Percentiles rank a stretch among this genome's conserved stretches.
These are phyloP conservation scores for Mystacides longicornis DNA, from an alignment of 2,888 invertebrate genomes.

Conservation along the genomic window DNA sequence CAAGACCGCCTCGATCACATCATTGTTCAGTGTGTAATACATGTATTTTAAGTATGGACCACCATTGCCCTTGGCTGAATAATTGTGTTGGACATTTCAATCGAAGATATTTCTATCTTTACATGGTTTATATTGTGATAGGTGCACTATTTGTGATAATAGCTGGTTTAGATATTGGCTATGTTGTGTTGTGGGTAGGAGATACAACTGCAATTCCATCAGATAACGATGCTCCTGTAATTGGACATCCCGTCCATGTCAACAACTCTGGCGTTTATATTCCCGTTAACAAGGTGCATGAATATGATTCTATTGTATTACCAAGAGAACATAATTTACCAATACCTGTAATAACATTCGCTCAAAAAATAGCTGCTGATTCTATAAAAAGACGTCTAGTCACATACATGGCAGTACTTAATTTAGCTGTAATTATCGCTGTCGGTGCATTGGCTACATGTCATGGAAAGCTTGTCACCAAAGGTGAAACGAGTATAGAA, in stretches of 20 bases:
- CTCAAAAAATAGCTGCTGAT: conserved; percentile 41
- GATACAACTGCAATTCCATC: conserved; percentile 44
- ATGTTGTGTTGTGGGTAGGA: conserved; percentile 60
- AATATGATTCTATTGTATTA: conserved; percentile 41
- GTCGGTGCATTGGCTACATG: conserved; percentile 72
- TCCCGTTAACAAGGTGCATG: conserved; percentile 55
- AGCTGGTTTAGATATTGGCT: conserved; percentile 74
- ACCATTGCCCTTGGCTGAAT: conserved; percentile 97
- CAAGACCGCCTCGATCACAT: conserved; percentile 91
- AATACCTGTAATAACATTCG: conserved; percentile 41
- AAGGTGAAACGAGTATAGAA: conserved; percentile 93
- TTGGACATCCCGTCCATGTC: conserved; percentile 72
- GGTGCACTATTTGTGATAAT: conserved; percentile 78
- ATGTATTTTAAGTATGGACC: conserved; percentile 94
- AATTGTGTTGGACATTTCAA: conserved; percentile 95
- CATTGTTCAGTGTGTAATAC: conserved; percentile 92
- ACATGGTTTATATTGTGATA: conserved; percentile 83
- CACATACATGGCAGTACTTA: conserved; percentile 63
- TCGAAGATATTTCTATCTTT: conserved; percentile 89
- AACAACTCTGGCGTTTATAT: conserved; percentile 69
- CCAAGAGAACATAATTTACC: conserved; percentile 52
- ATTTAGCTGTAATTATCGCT: conserved; percentile 65
- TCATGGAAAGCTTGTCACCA: conserved; percentile 78
- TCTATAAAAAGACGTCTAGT: conserved; percentile 53
- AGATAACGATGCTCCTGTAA: conserved; percentile 59